Percentiles rank a stretch among this genome's conserved stretches.
Conservation (phyloP, 2,113 vertebrate genomes). For the Gnathonemus longibarbis region DNA sequence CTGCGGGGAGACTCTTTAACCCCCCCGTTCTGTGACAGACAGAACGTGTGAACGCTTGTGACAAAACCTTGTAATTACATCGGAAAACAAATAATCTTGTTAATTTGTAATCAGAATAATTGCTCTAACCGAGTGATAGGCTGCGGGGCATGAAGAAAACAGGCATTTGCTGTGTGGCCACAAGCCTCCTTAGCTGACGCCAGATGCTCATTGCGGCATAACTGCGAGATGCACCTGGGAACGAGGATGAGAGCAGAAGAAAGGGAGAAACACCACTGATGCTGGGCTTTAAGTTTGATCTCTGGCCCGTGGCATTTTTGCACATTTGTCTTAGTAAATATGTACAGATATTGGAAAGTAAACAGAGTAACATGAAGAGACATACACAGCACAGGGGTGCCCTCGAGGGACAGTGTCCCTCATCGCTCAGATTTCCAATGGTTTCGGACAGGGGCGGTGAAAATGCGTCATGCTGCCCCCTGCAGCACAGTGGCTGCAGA, state of each 20-base stretch:
- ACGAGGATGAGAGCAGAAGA: neutral
- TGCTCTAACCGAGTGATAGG: neutral
- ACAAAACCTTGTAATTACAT: neutral
- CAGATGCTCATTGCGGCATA: conserved; percentile 1
- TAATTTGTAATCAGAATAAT: conserved; percentile 17
- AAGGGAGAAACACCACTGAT: neutral
- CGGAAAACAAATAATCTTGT: conserved; percentile 17
- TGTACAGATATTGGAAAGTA: neutral
- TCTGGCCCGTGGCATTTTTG: neutral
- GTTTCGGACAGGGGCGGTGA: neutral
- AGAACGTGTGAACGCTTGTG: neutral
- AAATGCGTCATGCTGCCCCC: neutral
- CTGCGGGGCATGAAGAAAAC: neutral
- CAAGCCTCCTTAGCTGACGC: neutral
- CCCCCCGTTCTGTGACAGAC: neutral
- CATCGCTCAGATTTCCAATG: neutral
- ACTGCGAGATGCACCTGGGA: neutral
- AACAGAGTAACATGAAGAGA: neutral
- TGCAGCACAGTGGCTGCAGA: neutral
- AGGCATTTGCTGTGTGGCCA: neutral
- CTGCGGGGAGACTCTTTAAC: neutral
- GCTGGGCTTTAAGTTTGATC: neutral
- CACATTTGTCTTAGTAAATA: neutral
- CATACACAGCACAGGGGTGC: neutral
- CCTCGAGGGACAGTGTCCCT: neutral